Conservation (phyloP, 2,888 invertebrate genomes). For the Pseudoips prasinana region DNA sequence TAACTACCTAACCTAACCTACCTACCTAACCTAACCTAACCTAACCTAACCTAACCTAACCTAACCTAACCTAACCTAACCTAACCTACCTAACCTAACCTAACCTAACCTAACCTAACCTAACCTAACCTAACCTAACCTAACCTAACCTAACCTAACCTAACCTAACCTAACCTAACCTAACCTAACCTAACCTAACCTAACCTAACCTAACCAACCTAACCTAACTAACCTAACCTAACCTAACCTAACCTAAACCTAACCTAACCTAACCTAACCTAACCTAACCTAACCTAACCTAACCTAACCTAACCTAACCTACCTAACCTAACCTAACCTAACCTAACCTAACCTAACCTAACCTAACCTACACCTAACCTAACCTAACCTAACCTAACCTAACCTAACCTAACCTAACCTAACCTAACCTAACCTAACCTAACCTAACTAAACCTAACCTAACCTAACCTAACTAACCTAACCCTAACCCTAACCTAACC, state of each 20-base stretch:
- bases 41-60: slow-evolving; percentile 11
- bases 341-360: not conserved
- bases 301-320: no score
- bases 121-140: no score
- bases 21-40: slow-evolving; percentile 10
- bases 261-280: not conserved
- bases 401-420: slow-evolving; percentile 1
- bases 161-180: not conserved
- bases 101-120: slow-evolving; percentile 21
- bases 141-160: slow-evolving; percentile 1
- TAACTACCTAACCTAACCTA: slow-evolving; percentile 22
- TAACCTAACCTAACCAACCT: no score
- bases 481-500: slow-evolving; percentile 18
- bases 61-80: slow-evolving; percentile 11
- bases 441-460: slow-evolving; percentile 14
- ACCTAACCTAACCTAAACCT: no score
- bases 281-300: slow-evolving; percentile 7
- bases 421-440: slow-evolving; percentile 5
- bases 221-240: no score
- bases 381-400: slow-evolving; percentile 5
- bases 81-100: slow-evolving; percentile 16
- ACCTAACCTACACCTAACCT: no score
- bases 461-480: slow-evolving; percentile 18
- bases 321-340: slow-evolving; percentile 1
- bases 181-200: not conserved